These are phyloP conservation scores for Sarcophaga rosellei DNA, from an alignment of 2,888 invertebrate genomes.

Conservation along the genomic window DNA sequence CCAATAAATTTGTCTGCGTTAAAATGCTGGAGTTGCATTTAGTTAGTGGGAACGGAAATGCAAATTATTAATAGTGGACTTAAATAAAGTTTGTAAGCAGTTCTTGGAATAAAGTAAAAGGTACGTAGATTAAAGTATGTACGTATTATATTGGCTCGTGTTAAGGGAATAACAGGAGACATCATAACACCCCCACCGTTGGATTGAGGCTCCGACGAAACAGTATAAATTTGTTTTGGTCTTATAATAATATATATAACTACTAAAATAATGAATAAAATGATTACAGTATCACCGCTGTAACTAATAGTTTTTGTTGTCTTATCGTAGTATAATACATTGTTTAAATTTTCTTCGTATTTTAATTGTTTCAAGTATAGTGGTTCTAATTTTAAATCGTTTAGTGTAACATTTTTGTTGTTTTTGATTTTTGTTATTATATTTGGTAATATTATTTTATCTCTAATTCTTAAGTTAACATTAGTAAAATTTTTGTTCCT, in stretches of 20 bases:
- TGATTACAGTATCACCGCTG: slow-evolving; percentile 38
- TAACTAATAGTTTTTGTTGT: slow-evolving; percentile 26
- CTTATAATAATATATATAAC: slow-evolving; percentile 16
- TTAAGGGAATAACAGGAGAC: too few species aligned
- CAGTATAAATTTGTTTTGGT: slow-evolving; percentile 14
- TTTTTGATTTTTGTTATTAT: slow-evolving; percentile 57
- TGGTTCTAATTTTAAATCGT: slow-evolving; percentile 37
- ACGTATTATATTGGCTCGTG: too few species aligned
- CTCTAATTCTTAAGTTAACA: slow-evolving; percentile 42
- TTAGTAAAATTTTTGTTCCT: slow-evolving; percentile 49
- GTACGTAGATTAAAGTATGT: too few species aligned
- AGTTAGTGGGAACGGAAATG: too few species aligned
- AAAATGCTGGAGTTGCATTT: too few species aligned
- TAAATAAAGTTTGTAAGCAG: too few species aligned
- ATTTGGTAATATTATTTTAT: slow-evolving; percentile 52
- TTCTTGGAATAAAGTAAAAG: too few species aligned
- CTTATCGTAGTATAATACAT: slow-evolving; percentile 33
- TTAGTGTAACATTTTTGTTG: slow-evolving; percentile 26
- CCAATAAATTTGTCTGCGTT: too few species aligned
- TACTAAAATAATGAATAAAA: slow-evolving; percentile 23
- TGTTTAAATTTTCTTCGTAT: slow-evolving; percentile 38
- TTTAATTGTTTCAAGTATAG: slow-evolving; percentile 41
- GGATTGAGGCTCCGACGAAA: slow-evolving; percentile 52
- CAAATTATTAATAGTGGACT: too few species aligned
- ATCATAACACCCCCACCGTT: too few species aligned